Base-by-base conservation (phyloP, 37 sponge, comb jelly and placozoan genomes). In the Corticium candelabrum region DNA sequence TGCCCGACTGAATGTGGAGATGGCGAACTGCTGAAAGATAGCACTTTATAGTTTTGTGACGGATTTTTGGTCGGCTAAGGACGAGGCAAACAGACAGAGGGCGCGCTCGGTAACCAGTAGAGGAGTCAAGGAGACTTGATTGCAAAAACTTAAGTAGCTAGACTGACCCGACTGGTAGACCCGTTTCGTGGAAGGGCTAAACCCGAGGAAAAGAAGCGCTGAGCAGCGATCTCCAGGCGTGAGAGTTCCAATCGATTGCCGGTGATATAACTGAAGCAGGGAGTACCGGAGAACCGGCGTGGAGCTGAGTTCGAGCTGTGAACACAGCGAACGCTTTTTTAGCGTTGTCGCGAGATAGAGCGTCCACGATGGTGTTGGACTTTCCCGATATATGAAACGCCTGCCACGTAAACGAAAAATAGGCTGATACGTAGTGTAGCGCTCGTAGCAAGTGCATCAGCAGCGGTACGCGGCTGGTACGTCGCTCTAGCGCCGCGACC, bases 371-470 rank as follows among this genome's bases (percentile, higher is more conserved):
- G 0, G 40, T 34, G 35, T 80, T 80, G 5, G 43, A 2, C 35
- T 2, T 21, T 4, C 85, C 85, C 3, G 68, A 75, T 2, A 85
- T 5, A 41, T 69, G 69, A 35, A 7, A 34, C 1, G 76, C 68
- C 5, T n/a, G 3, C 38, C 74, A 11, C n/a, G 39, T 7, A 29
- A 83, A 57, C 15, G 69, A 29, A 40, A 68, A 67, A 38, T 15
- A 74, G 43, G 81, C 86, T 69, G 73, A 68, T 35, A 85, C 29
- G 38, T 76, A 75, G 29, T 74, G 80, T 35, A 85, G 37, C 35
- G 72, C 56, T 3, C 77, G 82, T 50, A 85, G 36, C 69, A 85
- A 39, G 50, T 85, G 86, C 81, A 81, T 84, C 32, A 84, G 21
- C 29, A 37, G 37, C 29, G 32, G 15, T 35, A 67, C 77, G 31